These are phyloP conservation scores for Cheirogaleus medius DNA, from an alignment of 2,113 vertebrate species.

Conservation along the genomic window DNA sequence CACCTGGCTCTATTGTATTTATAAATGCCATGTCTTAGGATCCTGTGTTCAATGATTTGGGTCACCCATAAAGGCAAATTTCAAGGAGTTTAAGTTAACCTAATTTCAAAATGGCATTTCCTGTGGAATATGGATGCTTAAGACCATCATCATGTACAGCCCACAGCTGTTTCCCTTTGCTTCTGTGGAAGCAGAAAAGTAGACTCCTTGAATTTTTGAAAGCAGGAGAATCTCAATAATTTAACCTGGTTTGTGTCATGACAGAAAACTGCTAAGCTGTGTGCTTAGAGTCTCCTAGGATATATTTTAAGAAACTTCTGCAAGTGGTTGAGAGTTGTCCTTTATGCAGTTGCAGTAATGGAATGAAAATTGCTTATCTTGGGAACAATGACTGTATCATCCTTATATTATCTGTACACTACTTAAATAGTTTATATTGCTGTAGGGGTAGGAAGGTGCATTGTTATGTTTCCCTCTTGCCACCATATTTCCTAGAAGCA, in stretches of 20 bases:
- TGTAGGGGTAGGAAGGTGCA: neutral
- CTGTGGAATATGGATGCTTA: constrained; percentile 14
- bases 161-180: neutral
- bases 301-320: constrained; percentile 36
- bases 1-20: neutral
- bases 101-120: constrained; percentile 56
- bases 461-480: neutral
- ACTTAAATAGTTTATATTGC: neutral
- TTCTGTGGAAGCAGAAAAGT: neutral
- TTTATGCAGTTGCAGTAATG: constrained; percentile 17
- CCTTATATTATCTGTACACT: constrained; percentile 18
- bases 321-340: constrained; percentile 32
- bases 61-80: constrained; percentile 58
- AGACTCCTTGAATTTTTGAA: neutral
- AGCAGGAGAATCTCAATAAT: neutral
- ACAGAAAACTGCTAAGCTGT: neutral
- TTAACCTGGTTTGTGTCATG: constrained; percentile 19
- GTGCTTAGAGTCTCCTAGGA: constrained; percentile 34
- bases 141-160: constrained; percentile 24
- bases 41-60: neutral
- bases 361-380: constrained; percentile 49
- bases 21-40: neutral
- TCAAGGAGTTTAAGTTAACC: constrained; percentile 55
- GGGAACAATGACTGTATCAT: constrained; percentile 18
- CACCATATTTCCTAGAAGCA: neutral